phyloP scores from a whole-genome alignment of 2,888 invertebrate species.

The Tenthredo mesomela region DNA sequence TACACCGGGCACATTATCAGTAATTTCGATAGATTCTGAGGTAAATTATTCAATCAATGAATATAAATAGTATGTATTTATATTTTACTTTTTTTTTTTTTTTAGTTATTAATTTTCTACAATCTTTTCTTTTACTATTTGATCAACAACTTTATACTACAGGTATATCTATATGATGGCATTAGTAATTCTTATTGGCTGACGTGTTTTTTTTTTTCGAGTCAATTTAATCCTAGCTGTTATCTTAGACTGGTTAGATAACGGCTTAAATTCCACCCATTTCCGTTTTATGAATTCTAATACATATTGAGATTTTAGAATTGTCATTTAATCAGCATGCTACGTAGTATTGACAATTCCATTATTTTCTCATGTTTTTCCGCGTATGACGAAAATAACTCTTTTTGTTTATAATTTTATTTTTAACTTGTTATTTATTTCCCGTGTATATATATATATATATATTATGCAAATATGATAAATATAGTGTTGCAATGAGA shows the following conservation, averaged over 20 bases:
- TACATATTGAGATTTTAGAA: not conserved
- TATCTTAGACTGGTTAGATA: not conserved
- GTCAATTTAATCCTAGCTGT: not conserved
- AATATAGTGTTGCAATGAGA: not conserved
- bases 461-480: not conserved
- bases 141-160: not conserved
- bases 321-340: not conserved
- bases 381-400: not conserved
- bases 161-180: not conserved
- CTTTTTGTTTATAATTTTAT: not conserved
- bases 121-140: not conserved
- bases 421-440: not conserved
- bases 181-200: not conserved
- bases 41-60: slow-evolving; percentile 60
- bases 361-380: not conserved
- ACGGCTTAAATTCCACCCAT: not conserved
- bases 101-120: not conserved
- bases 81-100: not conserved
- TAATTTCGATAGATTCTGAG: slow-evolving; percentile 69
- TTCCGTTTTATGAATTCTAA: not conserved
- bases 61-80: no score
- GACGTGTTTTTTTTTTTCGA: not conserved
- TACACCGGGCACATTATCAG: slow-evolving; percentile 71
- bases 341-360: not conserved
- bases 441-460: not conserved